Base-by-base conservation (phyloP, 2,113 vertebrate species). In the Calyptommatus sinebrachiatus region DNA sequence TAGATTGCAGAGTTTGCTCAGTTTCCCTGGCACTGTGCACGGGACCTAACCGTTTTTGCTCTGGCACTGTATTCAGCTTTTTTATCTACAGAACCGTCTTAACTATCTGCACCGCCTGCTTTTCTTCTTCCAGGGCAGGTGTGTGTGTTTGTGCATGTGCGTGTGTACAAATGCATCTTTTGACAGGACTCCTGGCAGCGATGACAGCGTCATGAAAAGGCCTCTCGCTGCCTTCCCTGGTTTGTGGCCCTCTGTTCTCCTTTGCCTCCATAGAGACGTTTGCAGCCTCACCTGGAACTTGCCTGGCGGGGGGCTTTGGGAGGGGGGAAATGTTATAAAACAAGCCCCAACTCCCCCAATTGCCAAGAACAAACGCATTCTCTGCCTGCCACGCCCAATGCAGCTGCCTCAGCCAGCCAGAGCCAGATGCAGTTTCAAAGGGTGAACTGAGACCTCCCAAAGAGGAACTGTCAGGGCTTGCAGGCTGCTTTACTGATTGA, bases 351-450 rank as follows among this genome's bases (percentile, higher is more conserved):
- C 79, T 81, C 73, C 73, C 73, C 73, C n/a, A 11, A 31, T 70
- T 8, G 2, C 79, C 66, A 70, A 81, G 79, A 81, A 81, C 79
- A 81, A 81, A 76, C 73, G 46, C 79, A 81, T 76, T 81, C 79
- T 66, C 73, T 70, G 66, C 26, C 41, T 41, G 79, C 73, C 79
- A 70, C 65, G 66, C 79, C 79, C 73, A 12, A 7, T 20, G 66
- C 79, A 81, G 79, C 79, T 81, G 79, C 79, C 35, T 81, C 73
- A 46, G 26, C 70, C 73, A 76, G 53, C 66, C 61, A 2, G 35
- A 70, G 79, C 79, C 79, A 81, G 79, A 81, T 81, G 79, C 73
- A 61, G 53, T 76, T 81, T 76, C 79, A 75, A 81, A 81, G 79
- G 66, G 66, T 70, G 79, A 81, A 66, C n/a, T 61, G 73, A 76